These are phyloP conservation scores for Oreochromis niloticus DNA, from an alignment of 2,113 vertebrate genomes.

Conservation along the genomic window DNA sequence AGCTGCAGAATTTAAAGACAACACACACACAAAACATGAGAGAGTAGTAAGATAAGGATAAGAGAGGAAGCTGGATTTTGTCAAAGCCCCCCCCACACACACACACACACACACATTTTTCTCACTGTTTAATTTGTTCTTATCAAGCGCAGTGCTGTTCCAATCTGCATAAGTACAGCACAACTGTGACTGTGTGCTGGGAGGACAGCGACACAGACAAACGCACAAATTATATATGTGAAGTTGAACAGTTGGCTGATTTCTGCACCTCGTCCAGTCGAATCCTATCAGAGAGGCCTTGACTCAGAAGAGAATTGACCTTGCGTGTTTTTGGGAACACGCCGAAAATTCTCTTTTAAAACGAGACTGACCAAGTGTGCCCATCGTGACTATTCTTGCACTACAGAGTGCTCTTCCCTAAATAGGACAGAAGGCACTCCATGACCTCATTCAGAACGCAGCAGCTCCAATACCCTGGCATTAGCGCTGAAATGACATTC, in stretches of 20 bases:
- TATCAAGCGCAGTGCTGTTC: not conserved
- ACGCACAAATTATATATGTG: not conserved
- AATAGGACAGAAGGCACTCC: not conserved
- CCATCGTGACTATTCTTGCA: not conserved
- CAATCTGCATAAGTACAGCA: not conserved
- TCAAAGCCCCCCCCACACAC: not conserved
- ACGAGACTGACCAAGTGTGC: not conserved
- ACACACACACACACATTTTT: not conserved
- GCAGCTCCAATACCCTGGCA: not conserved
- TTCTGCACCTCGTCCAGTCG: not conserved
- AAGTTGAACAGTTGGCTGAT: not conserved
- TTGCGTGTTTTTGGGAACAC: not conserved
- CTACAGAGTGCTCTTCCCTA: not conserved
- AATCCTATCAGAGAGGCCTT: not conserved
- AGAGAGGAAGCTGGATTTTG: not conserved
- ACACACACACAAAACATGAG: not conserved
- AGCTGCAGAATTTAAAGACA: not conserved
- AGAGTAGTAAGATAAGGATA: not conserved
- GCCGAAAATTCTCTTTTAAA: not conserved
- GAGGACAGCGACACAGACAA: not conserved
- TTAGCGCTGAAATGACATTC: slow-evolving; percentile 14
- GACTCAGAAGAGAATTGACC: not conserved
- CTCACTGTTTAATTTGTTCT: slow-evolving; percentile 1
- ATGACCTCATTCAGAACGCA: slow-evolving; percentile 16
- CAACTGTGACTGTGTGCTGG: not conserved